Percentiles rank a stretch among this genome's conserved stretches.
phyloP scores from a whole-genome alignment of 2,797 vertebrate genomes.

The Manis crassicaudata region DNA sequence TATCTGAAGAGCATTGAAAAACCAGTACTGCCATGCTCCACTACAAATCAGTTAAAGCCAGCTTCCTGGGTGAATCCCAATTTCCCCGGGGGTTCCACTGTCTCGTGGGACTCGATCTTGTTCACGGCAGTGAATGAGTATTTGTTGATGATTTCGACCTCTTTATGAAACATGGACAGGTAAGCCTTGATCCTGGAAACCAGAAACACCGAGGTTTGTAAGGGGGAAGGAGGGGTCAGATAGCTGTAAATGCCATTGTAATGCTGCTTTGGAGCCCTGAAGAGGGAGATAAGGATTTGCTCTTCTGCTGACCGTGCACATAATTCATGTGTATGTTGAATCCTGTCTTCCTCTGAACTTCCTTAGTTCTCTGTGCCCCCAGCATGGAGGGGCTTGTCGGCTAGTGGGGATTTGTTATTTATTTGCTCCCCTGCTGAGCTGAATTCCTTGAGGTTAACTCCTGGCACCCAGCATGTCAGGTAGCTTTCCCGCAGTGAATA shows the following conservation, averaged over 20 bases:
- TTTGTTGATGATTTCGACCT: background rate
- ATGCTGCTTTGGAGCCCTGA: background rate
- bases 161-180: background rate
- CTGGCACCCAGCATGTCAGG: constrained; percentile 41
- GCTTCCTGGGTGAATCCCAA: background rate
- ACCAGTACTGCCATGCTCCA: background rate
- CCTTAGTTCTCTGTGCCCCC: background rate
- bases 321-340: background rate
- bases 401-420: constrained; percentile 39
- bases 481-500: constrained; percentile 55
- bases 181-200: constrained; percentile 1
- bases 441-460: constrained; percentile 68
- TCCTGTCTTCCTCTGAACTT: background rate
- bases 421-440: constrained; percentile 45
- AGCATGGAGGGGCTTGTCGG: background rate
- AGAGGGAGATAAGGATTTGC: background rate
- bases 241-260: background rate
- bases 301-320: background rate
- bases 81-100: background rate
- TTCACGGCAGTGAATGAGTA: background rate
- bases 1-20: background rate
- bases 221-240: background rate
- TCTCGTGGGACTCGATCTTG: background rate
- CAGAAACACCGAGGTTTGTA: background rate
- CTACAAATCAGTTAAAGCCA: background rate